Base-by-base conservation (phyloP, 2,113 vertebrate species). In the Microcebus jonahi region DNA sequence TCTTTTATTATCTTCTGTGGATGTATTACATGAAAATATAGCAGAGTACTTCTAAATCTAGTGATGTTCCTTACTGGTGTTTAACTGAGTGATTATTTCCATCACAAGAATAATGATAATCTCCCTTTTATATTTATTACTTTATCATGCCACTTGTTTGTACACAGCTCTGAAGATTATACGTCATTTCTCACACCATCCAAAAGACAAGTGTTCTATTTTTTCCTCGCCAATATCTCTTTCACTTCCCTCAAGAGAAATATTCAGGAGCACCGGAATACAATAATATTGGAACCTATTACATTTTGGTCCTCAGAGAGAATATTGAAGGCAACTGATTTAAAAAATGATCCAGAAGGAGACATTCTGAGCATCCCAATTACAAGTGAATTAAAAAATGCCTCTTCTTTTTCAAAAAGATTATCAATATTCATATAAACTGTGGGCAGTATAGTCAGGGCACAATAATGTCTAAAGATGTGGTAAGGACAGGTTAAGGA, bases 61-160 rank as follows among this genome's bases (percentile, higher is more conserved):
- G 95, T 4, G 94, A 61, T 4, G 0, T 67, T 76, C 39, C 96
- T 98, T 92, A 79, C 82, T 97, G 48, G 48, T 93, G 84, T 93
- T 97, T 97, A 97, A 97, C 77, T 59, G 18, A 97, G 80, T 86
- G 36, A 93, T 97, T 96, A 95, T 96, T 98, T 97, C 8, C 79
- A 92, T 97, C 45, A 59, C 23, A 95, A 45, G 42, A 70, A 9
- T 42, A 97, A 70, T 88, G 31, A 20, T 92, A 93, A 88, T 15
- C 53, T 92, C 14, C 57, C 23, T 90, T 91, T 87, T 91, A 15
- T 42, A 63, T 91, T 77, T 96, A 90, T 70, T 96, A 73, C 15
- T 50, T 93, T 53, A 85, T 0, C 71, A 34, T 63, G 9, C 20
- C 39, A 63, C 34, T 97, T 77, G 34, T 79, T 96, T 88, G 83